Conservation (phyloP, 2,797 vertebrate species). For the Pogoniulus pusillus region DNA sequence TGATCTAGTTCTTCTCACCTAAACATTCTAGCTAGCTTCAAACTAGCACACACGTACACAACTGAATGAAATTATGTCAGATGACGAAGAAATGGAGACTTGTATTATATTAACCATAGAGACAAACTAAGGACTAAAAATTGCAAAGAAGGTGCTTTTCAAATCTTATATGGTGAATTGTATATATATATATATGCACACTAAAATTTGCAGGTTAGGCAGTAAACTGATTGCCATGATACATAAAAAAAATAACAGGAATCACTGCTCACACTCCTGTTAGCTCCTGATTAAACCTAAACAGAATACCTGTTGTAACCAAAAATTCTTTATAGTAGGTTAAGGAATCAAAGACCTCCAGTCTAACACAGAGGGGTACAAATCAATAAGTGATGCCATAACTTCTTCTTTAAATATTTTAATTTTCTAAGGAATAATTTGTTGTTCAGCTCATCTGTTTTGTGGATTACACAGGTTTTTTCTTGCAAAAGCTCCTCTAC, state of each 20-base stretch:
- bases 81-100: not conserved
- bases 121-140: not conserved
- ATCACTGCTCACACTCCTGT: not conserved
- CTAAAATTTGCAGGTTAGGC: not conserved
- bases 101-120: not conserved
- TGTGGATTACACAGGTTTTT: not conserved
- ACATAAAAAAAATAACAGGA: not conserved
- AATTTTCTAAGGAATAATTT: not conserved
- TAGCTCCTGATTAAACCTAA: not conserved
- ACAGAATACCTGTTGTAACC: not conserved
- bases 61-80: not conserved
- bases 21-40: no score
- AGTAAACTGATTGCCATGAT: not conserved
- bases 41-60: no score
- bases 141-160: not conserved
- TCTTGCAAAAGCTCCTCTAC: not conserved
- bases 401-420: not conserved
- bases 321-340: not conserved
- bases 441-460: not conserved
- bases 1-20: no score
- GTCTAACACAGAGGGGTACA: not conserved
- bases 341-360: not conserved
- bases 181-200: not conserved
- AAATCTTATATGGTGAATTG: not conserved
- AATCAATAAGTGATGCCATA: not conserved